These are phyloP conservation scores for Graphium colonna DNA, from an alignment of 2,888 invertebrate species.

Conservation along the genomic window DNA sequence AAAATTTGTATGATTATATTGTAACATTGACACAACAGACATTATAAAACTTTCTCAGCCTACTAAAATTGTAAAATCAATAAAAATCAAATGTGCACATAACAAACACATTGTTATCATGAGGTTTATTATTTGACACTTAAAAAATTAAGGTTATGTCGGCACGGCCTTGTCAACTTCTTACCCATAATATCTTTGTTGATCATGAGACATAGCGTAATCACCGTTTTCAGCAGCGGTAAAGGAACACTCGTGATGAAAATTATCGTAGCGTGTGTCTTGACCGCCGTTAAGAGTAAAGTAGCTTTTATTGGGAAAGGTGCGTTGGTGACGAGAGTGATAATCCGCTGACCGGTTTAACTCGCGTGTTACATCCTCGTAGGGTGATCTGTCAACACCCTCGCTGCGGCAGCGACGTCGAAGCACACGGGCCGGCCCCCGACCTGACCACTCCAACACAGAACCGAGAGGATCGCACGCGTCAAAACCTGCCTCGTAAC, in stretches of 20 bases:
- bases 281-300: conserved; percentile 57
- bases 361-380: conserved; percentile 67
- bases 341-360: conserved; percentile 51
- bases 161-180: conserved; percentile 29
- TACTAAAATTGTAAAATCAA: not conserved
- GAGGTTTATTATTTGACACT: conserved; percentile 12
- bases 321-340: conserved; percentile 48
- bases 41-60: not conserved
- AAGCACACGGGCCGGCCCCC: conserved; percentile 63
- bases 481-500: conserved; percentile 72
- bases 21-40: not conserved
- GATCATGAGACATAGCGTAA: conserved; percentile 67
- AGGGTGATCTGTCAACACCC: conserved; percentile 71
- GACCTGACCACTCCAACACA: conserved; percentile 62
- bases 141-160: conserved; percentile 28
- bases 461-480: conserved; percentile 67
- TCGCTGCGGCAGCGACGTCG: conserved; percentile 76
- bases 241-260: conserved; percentile 60
- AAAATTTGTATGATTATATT: not conserved
- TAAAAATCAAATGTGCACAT: conserved; percentile 5
- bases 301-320: conserved; percentile 58
- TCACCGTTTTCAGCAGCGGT: conserved; percentile 69
- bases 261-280: conserved; percentile 48
- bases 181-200: conserved; percentile 55
- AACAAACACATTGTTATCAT: conserved; percentile 11